Conservation (phyloP, 2,888 invertebrate species). For the Eupeodes luniger region DNA sequence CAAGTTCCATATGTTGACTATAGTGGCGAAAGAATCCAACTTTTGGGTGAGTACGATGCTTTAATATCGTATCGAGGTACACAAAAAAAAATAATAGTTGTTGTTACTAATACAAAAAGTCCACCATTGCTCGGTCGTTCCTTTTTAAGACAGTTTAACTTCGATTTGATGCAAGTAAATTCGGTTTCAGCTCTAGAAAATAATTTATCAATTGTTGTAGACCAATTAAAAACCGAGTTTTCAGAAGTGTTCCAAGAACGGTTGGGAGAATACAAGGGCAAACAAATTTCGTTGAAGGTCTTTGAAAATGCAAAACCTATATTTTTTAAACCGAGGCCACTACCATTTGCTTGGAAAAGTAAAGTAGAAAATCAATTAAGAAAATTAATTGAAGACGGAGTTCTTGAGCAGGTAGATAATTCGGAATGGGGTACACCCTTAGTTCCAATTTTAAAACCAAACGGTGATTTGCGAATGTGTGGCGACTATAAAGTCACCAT, state of each 20-base stretch:
- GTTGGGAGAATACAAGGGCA: conserved; percentile 24
- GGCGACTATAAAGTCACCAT: conserved; percentile 42
- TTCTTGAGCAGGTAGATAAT: conserved; percentile 45
- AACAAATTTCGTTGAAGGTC: background rate
- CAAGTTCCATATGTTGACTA: too few relatives aligned
- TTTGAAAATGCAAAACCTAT: conserved; percentile 30
- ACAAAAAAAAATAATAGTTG: conserved; percentile 25
- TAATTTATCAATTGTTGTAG: conserved; percentile 12
- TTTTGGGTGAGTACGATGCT: conserved; percentile 12
- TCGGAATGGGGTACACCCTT: conserved; percentile 56
- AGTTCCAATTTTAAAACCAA: background rate
- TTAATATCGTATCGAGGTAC: conserved; percentile 33
- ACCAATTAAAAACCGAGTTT: conserved; percentile 45
- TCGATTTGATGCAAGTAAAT: conserved; percentile 54
- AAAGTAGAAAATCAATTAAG: conserved; percentile 45
- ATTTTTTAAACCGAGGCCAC: conserved; percentile 46
- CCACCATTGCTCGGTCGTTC: conserved; percentile 26
- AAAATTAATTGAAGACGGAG: conserved; percentile 13
- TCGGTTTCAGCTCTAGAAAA: conserved; percentile 25
- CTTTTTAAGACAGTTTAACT: conserved; percentile 47
- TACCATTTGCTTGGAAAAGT: conserved; percentile 47
- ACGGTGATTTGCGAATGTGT: background rate
- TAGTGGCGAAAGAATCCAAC: too few relatives aligned
- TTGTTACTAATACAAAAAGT: conserved; percentile 29
- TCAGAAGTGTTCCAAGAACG: conserved; percentile 38